These are phyloP conservation scores for Drosophila nr. perissopoda DNA, from an alignment of 2,888 invertebrate species.

Conservation along the genomic window DNA sequence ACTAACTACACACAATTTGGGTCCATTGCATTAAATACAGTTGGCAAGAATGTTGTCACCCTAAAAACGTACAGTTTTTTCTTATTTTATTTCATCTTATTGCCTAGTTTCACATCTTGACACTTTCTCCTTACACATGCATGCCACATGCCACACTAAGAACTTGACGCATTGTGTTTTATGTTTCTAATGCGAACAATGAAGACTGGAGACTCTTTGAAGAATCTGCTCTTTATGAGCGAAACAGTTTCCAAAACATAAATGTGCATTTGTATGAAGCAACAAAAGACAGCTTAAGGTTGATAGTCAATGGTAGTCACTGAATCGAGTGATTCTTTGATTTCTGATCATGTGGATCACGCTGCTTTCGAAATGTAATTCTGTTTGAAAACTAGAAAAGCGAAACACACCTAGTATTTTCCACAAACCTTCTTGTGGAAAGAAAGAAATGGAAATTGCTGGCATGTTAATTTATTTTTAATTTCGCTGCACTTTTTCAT, in stretches of 20 bases:
- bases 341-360: slow-evolving; percentile 21
- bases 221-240: slow-evolving; percentile 18
- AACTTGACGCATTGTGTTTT: slow-evolving; percentile 22
- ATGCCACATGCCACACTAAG: slow-evolving; percentile 17
- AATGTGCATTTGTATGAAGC: not conserved
- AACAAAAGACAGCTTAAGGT: slow-evolving; percentile 46
- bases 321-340: not conserved
- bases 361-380: slow-evolving; percentile 21
- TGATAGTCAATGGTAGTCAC: slow-evolving; percentile 2
- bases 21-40: slow-evolving; percentile 1
- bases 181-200: slow-evolving; percentile 22
- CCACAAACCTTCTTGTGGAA: no score
- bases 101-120: slow-evolving; percentile 6
- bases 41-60: not conserved
- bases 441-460: not conserved
- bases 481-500: slow-evolving; percentile 10
- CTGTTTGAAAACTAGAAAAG: not conserved
- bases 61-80: not conserved
- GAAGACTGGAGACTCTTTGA: slow-evolving; percentile 8
- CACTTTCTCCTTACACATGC: slow-evolving; percentile 47
- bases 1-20: not conserved
- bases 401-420: not conserved
- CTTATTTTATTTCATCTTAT: slow-evolving; percentile 3
- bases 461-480: not conserved
- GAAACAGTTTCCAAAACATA: slow-evolving; percentile 15